These are phyloP conservation scores for Apamea anceps DNA, from an alignment of 2,888 invertebrate species.

Conservation along the genomic window DNA sequence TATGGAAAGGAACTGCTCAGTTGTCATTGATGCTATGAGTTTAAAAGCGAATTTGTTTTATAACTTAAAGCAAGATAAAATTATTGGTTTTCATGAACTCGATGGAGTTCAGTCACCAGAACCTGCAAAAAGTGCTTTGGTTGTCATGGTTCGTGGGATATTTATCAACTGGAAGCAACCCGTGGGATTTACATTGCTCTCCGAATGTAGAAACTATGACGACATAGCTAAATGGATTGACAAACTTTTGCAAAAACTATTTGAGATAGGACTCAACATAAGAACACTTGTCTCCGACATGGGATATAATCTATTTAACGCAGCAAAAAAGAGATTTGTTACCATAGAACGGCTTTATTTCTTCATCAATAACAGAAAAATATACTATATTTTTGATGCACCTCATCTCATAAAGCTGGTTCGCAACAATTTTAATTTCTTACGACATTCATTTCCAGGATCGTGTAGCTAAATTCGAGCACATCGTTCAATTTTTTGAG, in stretches of 20 bases:
- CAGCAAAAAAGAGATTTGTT: constrained; percentile 55
- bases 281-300: no score
- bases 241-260: no score
- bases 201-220: constrained; percentile 35
- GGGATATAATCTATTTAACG: no score
- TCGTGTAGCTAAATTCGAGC: not conserved
- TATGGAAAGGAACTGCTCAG: constrained; percentile 58
- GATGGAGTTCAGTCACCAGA: constrained; percentile 52
- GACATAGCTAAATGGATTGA: constrained; percentile 30
- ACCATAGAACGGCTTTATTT: constrained; percentile 63
- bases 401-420: constrained; percentile 51
- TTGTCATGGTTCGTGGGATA: constrained; percentile 61
- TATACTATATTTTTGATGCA: constrained; percentile 69
- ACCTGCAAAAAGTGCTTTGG: constrained; percentile 61
- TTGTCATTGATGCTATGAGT: constrained; percentile 50
- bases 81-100: constrained; percentile 66
- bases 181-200: constrained; percentile 58
- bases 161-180: constrained; percentile 62
- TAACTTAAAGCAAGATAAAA: constrained; percentile 59
- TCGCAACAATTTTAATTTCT: constrained; percentile 31
- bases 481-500: constrained; percentile 9
- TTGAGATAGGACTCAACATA: no score
- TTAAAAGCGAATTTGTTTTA: constrained; percentile 62
- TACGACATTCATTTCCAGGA: constrained; percentile 14
- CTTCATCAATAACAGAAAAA: constrained; percentile 54